phyloP scores from a whole-genome alignment of 1,140 invertebrate species.

The Tachypleus tridentatus region DNA sequence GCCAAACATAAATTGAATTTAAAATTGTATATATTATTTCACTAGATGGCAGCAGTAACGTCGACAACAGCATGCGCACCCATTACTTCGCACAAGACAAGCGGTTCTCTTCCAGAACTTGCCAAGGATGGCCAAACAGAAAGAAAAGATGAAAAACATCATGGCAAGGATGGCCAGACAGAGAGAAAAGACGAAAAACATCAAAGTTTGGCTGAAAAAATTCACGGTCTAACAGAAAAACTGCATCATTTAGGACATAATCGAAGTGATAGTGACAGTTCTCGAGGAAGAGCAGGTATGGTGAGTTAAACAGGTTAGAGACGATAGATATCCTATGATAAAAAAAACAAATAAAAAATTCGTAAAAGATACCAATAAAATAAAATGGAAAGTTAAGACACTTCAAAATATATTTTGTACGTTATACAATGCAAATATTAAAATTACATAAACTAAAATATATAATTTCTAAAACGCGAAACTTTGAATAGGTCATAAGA shows the following conservation, averaged over 20 bases:
- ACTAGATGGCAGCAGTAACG: constrained; percentile 63
- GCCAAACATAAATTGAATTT: no score
- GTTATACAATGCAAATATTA: no score
- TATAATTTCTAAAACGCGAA: no score
- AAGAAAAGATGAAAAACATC: constrained; percentile 13
- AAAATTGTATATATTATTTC: not conserved
- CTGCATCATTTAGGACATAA: constrained; percentile 56
- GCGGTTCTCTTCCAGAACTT: constrained; percentile 43
- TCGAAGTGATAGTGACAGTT: constrained; percentile 43
- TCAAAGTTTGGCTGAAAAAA: constrained; percentile 53
- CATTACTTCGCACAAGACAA: constrained; percentile 46
- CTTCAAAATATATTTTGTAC: no score
- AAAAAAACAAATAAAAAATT: no score
- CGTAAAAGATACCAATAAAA: no score
- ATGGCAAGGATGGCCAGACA: constrained; percentile 7
- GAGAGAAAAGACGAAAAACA: constrained; percentile 7
- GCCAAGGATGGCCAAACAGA: constrained; percentile 28
- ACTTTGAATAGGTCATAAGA: no score
- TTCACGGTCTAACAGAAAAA: constrained; percentile 79
- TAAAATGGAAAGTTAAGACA: no score
- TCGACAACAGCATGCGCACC: constrained; percentile 72
- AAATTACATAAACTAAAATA: no score
- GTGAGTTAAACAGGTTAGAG: no score
- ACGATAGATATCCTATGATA: no score
- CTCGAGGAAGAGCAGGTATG: constrained; percentile 47